A percentile compares a stretch with the other conserved stretches of the same genome.
These are phyloP conservation scores for Acanthosepion esculentum DNA, from an alignment of 2,888 invertebrate genomes.

Conservation along the genomic window DNA sequence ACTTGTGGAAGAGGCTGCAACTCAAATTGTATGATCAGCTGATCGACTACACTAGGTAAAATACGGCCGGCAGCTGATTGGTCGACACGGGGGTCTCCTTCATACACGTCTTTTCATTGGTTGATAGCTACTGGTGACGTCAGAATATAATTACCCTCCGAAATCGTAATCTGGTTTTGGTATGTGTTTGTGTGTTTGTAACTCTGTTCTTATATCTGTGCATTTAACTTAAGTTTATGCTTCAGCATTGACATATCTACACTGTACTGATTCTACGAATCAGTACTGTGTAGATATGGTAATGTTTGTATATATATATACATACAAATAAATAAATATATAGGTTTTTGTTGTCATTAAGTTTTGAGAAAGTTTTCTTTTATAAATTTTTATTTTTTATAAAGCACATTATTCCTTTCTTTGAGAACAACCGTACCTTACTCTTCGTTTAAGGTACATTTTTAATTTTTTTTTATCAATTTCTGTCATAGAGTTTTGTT, in stretches of 20 bases:
- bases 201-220: neutral
- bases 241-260: neutral
- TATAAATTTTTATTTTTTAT: too few relatives aligned
- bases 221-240: neutral
- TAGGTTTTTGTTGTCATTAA: too few relatives aligned
- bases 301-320: neutral
- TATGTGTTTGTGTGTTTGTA: slow-evolving; percentile 3
- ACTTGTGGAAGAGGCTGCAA: neutral
- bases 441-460: too few relatives aligned
- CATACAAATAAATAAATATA: too few relatives aligned
- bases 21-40: neutral
- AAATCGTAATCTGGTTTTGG: neutral
- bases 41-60: slow-evolving; percentile 21
- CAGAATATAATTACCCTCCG: slow-evolving; percentile 21
- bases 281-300: neutral
- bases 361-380: too few relatives aligned
- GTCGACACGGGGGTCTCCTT: slow-evolving; percentile 6
- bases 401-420: too few relatives aligned
- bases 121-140: neutral
- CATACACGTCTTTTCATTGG: neutral
- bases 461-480: too few relatives aligned
- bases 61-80: slow-evolving; percentile 7
- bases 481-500: too few relatives aligned
- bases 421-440: too few relatives aligned
- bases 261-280: neutral